A percentile compares a stretch with the other conserved stretches of the same genome.
These are phyloP conservation scores for Rhabdophis nuchalis DNA, from an alignment of 2,797 vertebrate species.

Conservation along the genomic window DNA sequence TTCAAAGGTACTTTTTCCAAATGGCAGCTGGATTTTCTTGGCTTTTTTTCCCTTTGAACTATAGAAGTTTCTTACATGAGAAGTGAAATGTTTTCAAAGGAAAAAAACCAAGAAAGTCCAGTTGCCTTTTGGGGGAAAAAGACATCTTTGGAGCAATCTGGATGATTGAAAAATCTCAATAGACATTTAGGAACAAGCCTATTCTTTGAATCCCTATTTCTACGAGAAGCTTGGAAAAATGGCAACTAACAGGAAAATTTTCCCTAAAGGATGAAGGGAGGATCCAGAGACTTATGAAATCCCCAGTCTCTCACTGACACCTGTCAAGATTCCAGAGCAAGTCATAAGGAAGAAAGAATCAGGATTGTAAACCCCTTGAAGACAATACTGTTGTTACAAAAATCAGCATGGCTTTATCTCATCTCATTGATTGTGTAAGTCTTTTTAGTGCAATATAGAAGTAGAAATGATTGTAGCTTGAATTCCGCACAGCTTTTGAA, in stretches of 20 bases:
- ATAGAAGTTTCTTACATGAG: background rate
- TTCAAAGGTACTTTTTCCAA: background rate
- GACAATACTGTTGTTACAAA: background rate
- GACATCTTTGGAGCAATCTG: background rate
- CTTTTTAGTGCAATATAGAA: background rate
- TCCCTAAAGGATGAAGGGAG: background rate
- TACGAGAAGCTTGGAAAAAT: background rate
- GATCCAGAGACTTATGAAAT: background rate
- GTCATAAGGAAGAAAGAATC: background rate
- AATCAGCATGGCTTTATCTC: background rate
- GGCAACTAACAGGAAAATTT: background rate
- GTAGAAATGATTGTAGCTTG: background rate
- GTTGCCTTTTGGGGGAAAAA: background rate
- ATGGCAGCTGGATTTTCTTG: background rate
- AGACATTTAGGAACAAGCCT: background rate
- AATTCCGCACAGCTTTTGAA: background rate
- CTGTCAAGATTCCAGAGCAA: background rate
- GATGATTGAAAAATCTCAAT: background rate
- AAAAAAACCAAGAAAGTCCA: background rate
- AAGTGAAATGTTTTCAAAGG: background rate
- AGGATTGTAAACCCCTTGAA: background rate
- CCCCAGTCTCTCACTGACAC: background rate
- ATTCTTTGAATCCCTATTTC: background rate
- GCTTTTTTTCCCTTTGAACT: background rate
- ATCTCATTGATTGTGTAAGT: background rate